Evolutionary conservation across 2,113 vertebrate species (phyloP), one percentile per base, ranked within the genome.

Genomic region (Onychostoma macrolepis): DNA sequence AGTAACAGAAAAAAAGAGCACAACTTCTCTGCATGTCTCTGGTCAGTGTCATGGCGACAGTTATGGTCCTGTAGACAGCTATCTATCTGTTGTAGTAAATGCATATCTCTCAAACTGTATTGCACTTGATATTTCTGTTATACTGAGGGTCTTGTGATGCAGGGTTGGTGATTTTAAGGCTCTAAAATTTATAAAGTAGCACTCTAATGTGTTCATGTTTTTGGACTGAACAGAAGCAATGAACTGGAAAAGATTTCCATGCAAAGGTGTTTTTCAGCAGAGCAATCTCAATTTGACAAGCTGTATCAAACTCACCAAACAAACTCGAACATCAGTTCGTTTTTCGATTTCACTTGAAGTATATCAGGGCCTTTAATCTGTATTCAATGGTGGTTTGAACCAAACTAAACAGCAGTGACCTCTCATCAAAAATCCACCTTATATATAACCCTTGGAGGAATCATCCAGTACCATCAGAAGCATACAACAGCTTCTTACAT

Each of bases 1-100:
- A 58, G 82, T 71, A 71, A 71, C 80, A 21, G 80, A 69, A 50
- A 83, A 63, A 83, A 71, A 78, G 80, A 67, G 41, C 63, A 69
- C 80, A 84, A 6, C 45, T 50, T 84, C 67, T 53, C 82, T 84
- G 67, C 4, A 10, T 67, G 81, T 83, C 67, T 72, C 43, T 72
- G 81, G 43, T 53, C 12, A 84, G 10, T 21, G 67, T 84, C 67
- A 74, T 58, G 69, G 82, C 41, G 82, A 58, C 24, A 38, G 6
- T 74, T 84, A 30, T 83, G 26, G 4, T 24, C 19, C 21, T 72
- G 19, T 38, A 41, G 30, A 33, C 0, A 3, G 48, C 33, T 84
- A 53, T 8, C 11, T 24, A 21, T 9, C 21, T n/a, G 24, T 58
- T 58, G 56, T 58, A 58, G 8, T 84, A 53, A 19, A 83, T 36